A percentile compares a stretch with the other conserved stretches of the same genome.
Evolutionary conservation across 2,797 vertebrate genomes (phyloP).

Genomic region (Oophaga sylvatica): DNA sequence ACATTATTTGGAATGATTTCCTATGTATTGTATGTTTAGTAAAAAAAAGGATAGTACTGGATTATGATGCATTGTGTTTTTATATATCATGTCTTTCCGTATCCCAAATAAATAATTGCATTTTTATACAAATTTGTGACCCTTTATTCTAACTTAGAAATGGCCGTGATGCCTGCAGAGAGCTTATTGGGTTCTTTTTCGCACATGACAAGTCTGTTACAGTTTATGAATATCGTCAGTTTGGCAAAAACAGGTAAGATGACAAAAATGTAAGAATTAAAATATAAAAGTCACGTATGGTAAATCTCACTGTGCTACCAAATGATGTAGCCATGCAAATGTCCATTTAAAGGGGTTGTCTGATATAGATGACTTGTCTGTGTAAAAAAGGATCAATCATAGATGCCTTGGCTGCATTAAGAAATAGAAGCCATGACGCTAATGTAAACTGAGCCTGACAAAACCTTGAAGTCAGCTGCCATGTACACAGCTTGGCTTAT

Average conservation of each 20-base stretch:
- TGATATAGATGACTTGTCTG: too few species aligned
- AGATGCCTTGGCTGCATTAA: neutral
- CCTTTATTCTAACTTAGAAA: slow-evolving; percentile 71
- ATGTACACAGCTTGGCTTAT: neutral
- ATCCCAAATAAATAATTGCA: neutral
- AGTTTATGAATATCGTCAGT: slow-evolving; percentile 79
- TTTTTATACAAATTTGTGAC: neutral
- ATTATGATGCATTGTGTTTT: neutral
- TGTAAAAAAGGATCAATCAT: too few species aligned
- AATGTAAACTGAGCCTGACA: neutral
- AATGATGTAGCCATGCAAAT: neutral
- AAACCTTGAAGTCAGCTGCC: neutral
- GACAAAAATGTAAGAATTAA: neutral
- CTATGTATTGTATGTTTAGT: neutral
- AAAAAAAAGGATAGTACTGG: neutral
- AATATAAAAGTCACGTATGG: neutral
- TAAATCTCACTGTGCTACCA: neutral
- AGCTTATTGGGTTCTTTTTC: slow-evolving; percentile 81
- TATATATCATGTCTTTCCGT: neutral
- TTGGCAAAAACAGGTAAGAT: slow-evolving; percentile 81
- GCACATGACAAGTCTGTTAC: slow-evolving; percentile 75
- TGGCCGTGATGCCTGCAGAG: slow-evolving; percentile 78
- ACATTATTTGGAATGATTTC: neutral
- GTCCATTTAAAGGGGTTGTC: too few species aligned
- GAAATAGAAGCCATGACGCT: neutral